Conservation (phyloP, 2,888 invertebrate species). For the Apamea crenata region DNA sequence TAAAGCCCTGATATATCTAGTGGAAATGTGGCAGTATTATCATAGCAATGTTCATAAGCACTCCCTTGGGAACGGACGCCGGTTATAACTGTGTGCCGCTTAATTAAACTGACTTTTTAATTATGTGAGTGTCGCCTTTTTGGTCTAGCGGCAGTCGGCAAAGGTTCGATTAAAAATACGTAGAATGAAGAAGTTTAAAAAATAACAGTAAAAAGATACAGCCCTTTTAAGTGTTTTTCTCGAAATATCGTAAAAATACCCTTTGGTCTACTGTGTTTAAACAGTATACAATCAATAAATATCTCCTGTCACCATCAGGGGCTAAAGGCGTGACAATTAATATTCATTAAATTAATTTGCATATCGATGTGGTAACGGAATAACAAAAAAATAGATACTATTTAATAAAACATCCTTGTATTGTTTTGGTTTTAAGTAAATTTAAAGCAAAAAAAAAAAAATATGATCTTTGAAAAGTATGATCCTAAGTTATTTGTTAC, state of each 20-base stretch:
- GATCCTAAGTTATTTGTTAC: not conserved
- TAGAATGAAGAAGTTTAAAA: not conserved
- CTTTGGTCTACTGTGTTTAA: constrained; percentile 10
- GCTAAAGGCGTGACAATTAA: constrained; percentile 45
- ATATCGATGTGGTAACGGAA: constrained; percentile 35
- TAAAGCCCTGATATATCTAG: constrained; percentile 41
- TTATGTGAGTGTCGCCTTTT: constrained; percentile 29
- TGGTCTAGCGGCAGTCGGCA: constrained; percentile 6
- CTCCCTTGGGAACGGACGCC: constrained; percentile 37
- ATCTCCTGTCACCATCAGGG: constrained; percentile 18
- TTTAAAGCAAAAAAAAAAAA: not conserved
- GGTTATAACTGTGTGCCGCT: constrained; percentile 44
- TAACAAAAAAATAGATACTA: constrained; percentile 29
- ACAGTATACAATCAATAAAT: constrained; percentile 36
- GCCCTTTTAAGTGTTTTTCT: not conserved
- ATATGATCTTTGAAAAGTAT: not conserved
- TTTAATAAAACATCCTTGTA: not conserved
- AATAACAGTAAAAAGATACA: not conserved
- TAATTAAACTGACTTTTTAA: constrained; percentile 55
- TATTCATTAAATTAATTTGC: constrained; percentile 57
- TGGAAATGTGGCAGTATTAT: constrained; percentile 44
- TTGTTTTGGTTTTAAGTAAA: not conserved
- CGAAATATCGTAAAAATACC: not conserved
- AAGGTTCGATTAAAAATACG: constrained; percentile 18
- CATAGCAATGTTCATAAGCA: constrained; percentile 35